These are phyloP conservation scores for Coreoperca whiteheadi DNA, from an alignment of 2,113 vertebrate species.

Conservation along the genomic window DNA sequence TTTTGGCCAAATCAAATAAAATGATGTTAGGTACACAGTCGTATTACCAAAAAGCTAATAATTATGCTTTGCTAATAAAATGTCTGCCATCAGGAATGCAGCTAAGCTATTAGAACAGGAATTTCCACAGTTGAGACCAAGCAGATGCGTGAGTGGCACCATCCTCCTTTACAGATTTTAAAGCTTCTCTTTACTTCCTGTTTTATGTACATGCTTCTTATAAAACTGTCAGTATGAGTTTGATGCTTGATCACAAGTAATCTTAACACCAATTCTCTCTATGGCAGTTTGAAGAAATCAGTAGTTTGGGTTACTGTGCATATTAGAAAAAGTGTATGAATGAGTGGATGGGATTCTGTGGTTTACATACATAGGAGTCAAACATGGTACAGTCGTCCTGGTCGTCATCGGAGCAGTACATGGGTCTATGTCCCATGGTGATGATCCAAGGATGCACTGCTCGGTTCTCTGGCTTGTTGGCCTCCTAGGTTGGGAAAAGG, in stretches of 20 bases:
- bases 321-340: background rate
- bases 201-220: background rate
- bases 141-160: background rate
- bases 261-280: background rate
- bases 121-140: background rate
- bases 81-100: slow-evolving; percentile 18
- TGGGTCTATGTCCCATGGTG: slow-evolving; percentile 93
- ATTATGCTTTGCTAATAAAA: slow-evolving; percentile 35
- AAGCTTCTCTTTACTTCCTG: background rate
- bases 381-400: slow-evolving; percentile 88
- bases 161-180: background rate
- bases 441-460: slow-evolving; percentile 88
- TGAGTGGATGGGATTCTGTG: background rate
- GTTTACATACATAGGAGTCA: slow-evolving; percentile 84
- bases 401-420: slow-evolving; percentile 93
- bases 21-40: background rate
- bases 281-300: background rate
- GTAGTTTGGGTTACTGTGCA: background rate
- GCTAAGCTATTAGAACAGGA: slow-evolving; percentile 6
- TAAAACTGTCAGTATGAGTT: background rate
- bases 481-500: slow-evolving; percentile 75
- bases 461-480: slow-evolving; percentile 82
- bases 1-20: slow-evolving; percentile 7
- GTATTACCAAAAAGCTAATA: background rate
- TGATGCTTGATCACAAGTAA: background rate